Evolutionary conservation across 2,797 vertebrate genomes (phyloP), one percentile per base, ranked within the genome.

Genomic region (Danionella dracula): DNA sequence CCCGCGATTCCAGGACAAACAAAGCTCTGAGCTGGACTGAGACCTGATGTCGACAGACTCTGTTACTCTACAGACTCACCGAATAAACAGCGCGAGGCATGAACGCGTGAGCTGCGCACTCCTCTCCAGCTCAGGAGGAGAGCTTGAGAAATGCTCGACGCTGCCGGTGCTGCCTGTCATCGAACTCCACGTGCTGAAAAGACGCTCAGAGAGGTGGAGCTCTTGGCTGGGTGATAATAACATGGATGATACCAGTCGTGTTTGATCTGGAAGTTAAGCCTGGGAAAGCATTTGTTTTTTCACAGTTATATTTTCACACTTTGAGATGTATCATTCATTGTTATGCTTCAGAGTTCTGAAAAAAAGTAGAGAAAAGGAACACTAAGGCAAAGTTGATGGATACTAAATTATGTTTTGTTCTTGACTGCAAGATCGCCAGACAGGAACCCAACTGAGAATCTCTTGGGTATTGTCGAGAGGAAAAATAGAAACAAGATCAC

Each of bases 31-130:
- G 53, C 12, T 38, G 37, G 45, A 42, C 35, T 19, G 20, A 12
- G 48, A n/a, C 57, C 53, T 53, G 45, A 31, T 35, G 61, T 13
- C 35, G 57, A 13, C 40, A n/a, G 21, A 48, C 20, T 50, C 66
- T 23, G 68, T 61, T 58, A 61, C 74, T 75, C 73, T 74, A 72
- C 73, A 72, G 77, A 74, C 71, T 74, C 79, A 79, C 70, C 31
- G 69, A 71, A 46, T 34, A 44, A 23, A 55, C 17, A 13, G 41
- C 57, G 35, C 37, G 66, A 62, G 41, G 50, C 48, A 44, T 31
- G 59, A 57, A 57, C 21, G 12, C 64, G 29, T 41, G 11, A 21
- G 68, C 53, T 29, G 37, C 23, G 56, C 41, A 27, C 31, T 32
- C 59, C 73, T 38, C 63, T 49, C 21, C 49, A 12, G 61, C 63